Evolutionary conservation across 2,113 vertebrate genomes (phyloP), one percentile per base, ranked within the genome.

Genomic region (Plestiodon gilberti): DNA sequence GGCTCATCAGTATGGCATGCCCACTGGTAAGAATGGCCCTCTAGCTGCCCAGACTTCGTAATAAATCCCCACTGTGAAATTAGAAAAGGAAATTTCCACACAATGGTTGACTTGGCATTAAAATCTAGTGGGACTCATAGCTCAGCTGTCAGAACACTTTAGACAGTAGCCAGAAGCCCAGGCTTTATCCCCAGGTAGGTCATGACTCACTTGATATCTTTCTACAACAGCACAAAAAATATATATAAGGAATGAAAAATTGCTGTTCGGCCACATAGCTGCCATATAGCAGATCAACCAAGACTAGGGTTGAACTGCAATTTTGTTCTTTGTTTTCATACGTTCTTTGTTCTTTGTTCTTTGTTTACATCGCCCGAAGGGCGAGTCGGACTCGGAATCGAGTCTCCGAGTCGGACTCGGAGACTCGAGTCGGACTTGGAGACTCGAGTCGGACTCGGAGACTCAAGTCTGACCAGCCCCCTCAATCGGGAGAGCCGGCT

Each of bases 141-240:
- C 18, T 88, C 48, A 87, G 67, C 65, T 83, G 74, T 87, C 74
- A 89, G 82, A 84, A 83, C 69, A 82, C 33, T 76, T 90, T 55
- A 92, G 65, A 61, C 74, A 84, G 79, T 43, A 86, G 43, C 35
- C 14, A 87, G 81, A 88, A 87, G 67, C 57, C 30, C 73, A 33
- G 33, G 61, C 87, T 83, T 91, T 89, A 83, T 92, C 61, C 75
- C 69, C n/a, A 85, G 84, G 52, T 89, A 88, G 57, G 62, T 87
- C 87, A 86, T 38, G 75, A 88, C 30, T 89, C 8, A 83, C 71
- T 89, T 90, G 79, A 80, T 35, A 89, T 40, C 67, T 69, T 67
- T 87, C 59, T 78, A 82, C 5, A 57, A 28, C 5, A 10, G 62
- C 14, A 74, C 11, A 64, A 62, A 57, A 55, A 80, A 62, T 40